A percentile compares a stretch with the other conserved stretches of the same genome.
phyloP scores from a whole-genome alignment of 2,797 vertebrate genomes.

The Tenualosa thibaudeaui region DNA sequence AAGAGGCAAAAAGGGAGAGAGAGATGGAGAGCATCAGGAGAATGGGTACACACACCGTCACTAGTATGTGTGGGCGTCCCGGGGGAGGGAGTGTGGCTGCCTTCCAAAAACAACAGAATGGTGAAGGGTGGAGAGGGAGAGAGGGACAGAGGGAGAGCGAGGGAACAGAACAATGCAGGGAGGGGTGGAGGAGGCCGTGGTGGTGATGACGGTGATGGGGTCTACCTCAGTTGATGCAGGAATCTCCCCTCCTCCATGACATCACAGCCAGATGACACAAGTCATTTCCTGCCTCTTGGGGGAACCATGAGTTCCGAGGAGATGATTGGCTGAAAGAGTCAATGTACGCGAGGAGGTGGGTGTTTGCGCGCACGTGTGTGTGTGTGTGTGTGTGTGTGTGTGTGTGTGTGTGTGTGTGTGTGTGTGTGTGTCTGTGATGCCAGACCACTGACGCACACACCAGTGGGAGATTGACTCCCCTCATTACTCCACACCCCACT shows the following conservation, averaged over 20 bases:
- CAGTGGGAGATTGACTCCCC: background rate
- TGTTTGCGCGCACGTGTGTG: background rate
- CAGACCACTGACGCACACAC: background rate
- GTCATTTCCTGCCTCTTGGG: background rate
- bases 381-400: background rate
- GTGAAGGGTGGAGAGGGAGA: background rate
- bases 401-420: background rate
- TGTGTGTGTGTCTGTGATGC: background rate
- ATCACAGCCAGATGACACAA: background rate
- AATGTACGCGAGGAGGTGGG: background rate
- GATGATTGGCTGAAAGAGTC: background rate
- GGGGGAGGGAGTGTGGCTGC: background rate
- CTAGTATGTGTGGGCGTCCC: background rate
- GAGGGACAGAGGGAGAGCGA: background rate
- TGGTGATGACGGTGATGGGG: background rate
- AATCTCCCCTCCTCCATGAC: background rate
- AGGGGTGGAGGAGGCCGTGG: background rate
- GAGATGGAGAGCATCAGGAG: background rate
- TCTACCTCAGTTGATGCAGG: background rate
- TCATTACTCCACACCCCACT: background rate
- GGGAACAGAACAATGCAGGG: background rate
- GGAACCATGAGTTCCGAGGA: background rate
- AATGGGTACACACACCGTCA: background rate
- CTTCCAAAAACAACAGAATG: conserved; percentile 10
- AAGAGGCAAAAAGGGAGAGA: background rate